Evolutionary conservation across 1,140 invertebrate genomes (phyloP), one percentile per base, ranked within the genome.

Genomic region (Drosophila varians): DNA sequence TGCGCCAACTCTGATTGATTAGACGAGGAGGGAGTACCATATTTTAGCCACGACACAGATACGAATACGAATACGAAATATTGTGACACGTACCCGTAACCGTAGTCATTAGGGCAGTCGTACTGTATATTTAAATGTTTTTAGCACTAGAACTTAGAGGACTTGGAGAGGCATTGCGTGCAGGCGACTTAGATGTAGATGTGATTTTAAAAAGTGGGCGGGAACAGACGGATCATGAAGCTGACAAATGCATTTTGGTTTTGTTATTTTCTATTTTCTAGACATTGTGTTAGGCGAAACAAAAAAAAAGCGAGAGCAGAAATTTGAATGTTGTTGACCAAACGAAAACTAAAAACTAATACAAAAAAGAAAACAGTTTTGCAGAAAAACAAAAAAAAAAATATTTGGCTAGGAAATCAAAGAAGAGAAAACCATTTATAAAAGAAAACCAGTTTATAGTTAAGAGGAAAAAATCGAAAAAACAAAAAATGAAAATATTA

Each of bases 301-400:
- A 36, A n/a, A 12, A 36, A 12, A 12, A 36, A 38, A 31, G 26
- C 51, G 23, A 75, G 70, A 71, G 77, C 54, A 66, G 62, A 66
- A 74, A 66, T 55, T 73, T 71, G 70, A 89, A 77, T 56, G 72
- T 89, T 89, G 86, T 89, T 89, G 86, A 89, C 86, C 86, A 89
- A 89, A 54, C 58, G 71, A 66, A 51, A 65, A 61, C 58, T 51
- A 53, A 57, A 64, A 56, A n/a, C n/a, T 61, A 62, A 49, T 70
- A 58, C 18, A 45, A 56, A 64, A n/a, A n/a, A n/a, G n/a, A n/a
- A n/a, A 54, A 54, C 21, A 11, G 65, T 72, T 72, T 61, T 61
- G 48, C 55, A 53, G 68, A 48, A 72, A n/a, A 72, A 72, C 46
- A 42, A 42, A 64, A 66, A 84, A 66, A 84, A 6, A 16, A 38